Conservation (phyloP, 92 coral and sea anemone species). For the Virgularia gustaviana region DNA sequence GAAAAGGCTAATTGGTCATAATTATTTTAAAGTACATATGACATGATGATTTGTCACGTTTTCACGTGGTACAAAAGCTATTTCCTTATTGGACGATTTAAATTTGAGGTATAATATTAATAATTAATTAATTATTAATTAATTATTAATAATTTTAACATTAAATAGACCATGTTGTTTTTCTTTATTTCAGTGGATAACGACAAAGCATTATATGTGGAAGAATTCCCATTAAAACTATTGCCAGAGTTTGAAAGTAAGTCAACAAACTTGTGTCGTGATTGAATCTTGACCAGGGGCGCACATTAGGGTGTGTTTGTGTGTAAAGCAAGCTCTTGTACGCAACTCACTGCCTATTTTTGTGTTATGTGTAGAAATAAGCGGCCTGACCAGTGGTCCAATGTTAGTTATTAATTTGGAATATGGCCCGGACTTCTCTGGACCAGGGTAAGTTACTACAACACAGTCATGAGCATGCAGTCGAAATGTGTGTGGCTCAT, state of each 20-base stretch:
- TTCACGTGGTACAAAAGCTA: too few species aligned
- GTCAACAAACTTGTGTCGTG: not conserved
- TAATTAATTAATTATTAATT: too few species aligned
- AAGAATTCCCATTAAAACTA: constrained; percentile 77
- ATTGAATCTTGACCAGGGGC: too few species aligned
- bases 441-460: constrained; percentile 72
- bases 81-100: too few species aligned
- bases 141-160: too few species aligned
- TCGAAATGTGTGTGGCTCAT: too few species aligned
- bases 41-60: too few species aligned
- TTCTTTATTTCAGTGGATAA: constrained; percentile 65
- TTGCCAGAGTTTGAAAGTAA: constrained; percentile 73
- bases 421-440: constrained; percentile 84
- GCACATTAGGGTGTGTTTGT: not conserved
- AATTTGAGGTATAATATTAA: too few species aligned
- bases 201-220: constrained; percentile 75
- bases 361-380: not conserved
- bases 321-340: not conserved
- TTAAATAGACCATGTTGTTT: too few species aligned
- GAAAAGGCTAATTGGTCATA: too few species aligned
- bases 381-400: constrained; percentile 84
- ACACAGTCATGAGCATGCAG: not conserved
- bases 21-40: too few species aligned
- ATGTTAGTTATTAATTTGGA: constrained; percentile 88
- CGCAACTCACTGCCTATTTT: not conserved